phyloP scores from a whole-genome alignment of 2,797 vertebrate genomes.

The Urocyon cinereoargenteus region DNA sequence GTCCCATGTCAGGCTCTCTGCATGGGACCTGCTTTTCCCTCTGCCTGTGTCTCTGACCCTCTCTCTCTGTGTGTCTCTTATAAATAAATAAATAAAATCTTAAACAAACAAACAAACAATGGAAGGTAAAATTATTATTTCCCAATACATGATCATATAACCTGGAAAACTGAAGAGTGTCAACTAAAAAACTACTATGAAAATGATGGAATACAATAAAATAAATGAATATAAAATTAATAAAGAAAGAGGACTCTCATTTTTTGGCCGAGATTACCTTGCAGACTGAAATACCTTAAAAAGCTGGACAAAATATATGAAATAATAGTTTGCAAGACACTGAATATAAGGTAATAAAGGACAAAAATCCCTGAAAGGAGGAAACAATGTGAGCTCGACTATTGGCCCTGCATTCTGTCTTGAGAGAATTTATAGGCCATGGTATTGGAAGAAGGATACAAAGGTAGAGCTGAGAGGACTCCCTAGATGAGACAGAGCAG shows the following conservation, averaged over 20 bases:
- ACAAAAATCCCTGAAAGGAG: conserved; percentile 11
- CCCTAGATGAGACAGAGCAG: background rate
- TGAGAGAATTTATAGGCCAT: background rate
- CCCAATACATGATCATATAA: background rate
- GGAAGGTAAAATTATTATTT: conserved; percentile 29
- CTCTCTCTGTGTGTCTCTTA: too few species aligned
- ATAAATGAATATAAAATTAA: conserved; percentile 30
- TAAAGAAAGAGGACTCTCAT: background rate
- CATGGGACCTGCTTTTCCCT: too few species aligned
- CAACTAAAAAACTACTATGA: background rate
- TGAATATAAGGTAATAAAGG: background rate
- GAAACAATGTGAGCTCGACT: background rate
- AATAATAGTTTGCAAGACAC: conserved; percentile 11
- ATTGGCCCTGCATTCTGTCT: background rate
- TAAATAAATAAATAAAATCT: too few species aligned
- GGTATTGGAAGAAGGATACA: background rate
- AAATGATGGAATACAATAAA: background rate
- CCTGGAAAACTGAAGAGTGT: background rate
- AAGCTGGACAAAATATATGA: background rate
- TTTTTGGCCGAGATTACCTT: background rate
- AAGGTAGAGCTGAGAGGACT: background rate
- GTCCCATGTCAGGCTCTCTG: too few species aligned
- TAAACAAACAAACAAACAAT: background rate
- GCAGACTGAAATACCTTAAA: background rate
- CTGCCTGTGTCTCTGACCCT: too few species aligned